Base-by-base conservation (phyloP, 2,888 invertebrate genomes). In the Cryptophagus acutangulus region DNA sequence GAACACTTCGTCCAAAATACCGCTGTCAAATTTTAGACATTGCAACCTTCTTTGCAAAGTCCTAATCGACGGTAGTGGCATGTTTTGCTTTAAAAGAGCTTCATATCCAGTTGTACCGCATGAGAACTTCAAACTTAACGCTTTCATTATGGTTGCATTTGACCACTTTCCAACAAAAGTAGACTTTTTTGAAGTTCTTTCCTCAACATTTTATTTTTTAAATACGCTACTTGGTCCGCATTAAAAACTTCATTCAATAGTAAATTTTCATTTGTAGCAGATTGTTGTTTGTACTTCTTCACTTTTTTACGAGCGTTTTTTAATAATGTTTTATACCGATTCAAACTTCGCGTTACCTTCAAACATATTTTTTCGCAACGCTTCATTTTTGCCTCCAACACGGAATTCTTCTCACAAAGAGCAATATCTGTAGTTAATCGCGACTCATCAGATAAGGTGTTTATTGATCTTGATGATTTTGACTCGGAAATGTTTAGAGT, bases 21-120 rank as follows among this genome's bases (percentile, higher is more conserved):
- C 48, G 18, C 31, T 24, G 25, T 44, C 43, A 46, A 52, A 50
- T 42, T 48, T 48, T 28, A 48, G 20, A 41, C 41, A 35, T 35
- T 50, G 24, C 13, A 53, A 25, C 31, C 43, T 26, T 31, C 51
- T 36, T 16, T 40, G 40, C 12, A 52, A 24, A 5, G 55, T 54
- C 38, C 45, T 14, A 10, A 49, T 9, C 10, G 50, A 52, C 16
- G 52, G 53, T 18, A 48, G 40, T 24, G 51, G 53, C 28, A 40
- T 16, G 20, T 41, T 31, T 36, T 52, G 46, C 14, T 33, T 41
- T 16, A 46, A 25, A 15, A 51, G 13, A 41, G 49, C 49, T 40
- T 40, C 25, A 33, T 49, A 51, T 5, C 48, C 49, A 24, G 24
- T 45, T 14, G 17, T 38, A 3, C 45, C 49, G 36, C 45, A 47